These are phyloP conservation scores for Lepisosteus oculatus DNA, from an alignment of 2,113 vertebrate genomes.

Conservation along the genomic window DNA sequence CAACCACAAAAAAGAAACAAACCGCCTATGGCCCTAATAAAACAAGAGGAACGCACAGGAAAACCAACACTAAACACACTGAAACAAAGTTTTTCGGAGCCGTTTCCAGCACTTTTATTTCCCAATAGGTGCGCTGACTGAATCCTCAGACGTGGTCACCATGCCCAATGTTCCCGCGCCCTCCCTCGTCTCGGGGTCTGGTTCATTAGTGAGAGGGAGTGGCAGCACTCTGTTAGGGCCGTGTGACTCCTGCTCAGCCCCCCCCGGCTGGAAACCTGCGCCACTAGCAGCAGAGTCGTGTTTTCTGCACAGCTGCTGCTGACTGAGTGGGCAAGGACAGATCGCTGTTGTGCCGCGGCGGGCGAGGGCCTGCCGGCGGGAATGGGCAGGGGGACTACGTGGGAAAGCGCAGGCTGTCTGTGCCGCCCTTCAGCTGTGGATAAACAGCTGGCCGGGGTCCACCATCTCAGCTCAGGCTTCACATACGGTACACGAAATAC, in stretches of 20 bases:
- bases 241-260: conserved; percentile 60
- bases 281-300: conserved; percentile 41
- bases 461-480: too few species aligned
- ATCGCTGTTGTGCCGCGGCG: conserved; percentile 53
- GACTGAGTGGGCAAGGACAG: conserved; percentile 52
- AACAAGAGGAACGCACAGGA: background rate
- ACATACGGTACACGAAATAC: too few species aligned
- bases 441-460: conserved; percentile 6
- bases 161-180: background rate
- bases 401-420: conserved; percentile 36
- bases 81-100: too few species aligned
- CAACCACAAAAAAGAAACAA: background rate
- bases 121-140: too few species aligned
- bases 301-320: conserved; percentile 44
- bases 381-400: conserved; percentile 40
- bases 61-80: too few species aligned
- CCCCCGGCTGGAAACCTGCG: conserved; percentile 51
- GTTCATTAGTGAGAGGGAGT: too few species aligned
- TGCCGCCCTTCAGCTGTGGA: conserved; percentile 20
- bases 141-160: conserved; percentile 17
- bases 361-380: conserved; percentile 31
- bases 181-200: too few species aligned
- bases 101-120: too few species aligned
- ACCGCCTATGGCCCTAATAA: background rate
- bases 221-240: too few species aligned